Evolutionary conservation across 2,888 invertebrate species (phyloP).

Genomic region (Agriotes lineatus): DNA sequence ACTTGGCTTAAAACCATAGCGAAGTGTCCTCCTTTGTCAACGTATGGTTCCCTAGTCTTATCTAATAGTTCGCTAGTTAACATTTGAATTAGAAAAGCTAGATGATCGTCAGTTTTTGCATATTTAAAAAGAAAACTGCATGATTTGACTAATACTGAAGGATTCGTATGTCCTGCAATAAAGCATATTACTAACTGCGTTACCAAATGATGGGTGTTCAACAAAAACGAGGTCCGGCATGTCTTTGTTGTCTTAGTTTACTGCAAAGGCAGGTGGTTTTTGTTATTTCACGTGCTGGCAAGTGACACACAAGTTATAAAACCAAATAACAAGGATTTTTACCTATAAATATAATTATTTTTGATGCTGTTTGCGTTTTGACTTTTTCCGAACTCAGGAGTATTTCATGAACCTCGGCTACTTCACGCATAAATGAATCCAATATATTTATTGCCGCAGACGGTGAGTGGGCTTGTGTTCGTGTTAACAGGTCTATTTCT

Average conservation of each 20-base stretch:
- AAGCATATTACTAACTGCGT: no score
- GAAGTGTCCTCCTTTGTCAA: conserved; percentile 66
- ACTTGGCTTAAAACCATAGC: conserved; percentile 63
- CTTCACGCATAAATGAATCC: conserved; percentile 70
- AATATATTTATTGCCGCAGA: conserved; percentile 66
- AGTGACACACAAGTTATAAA: no score
- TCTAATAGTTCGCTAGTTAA: conserved; percentile 71
- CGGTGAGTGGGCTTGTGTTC: conserved; percentile 62
- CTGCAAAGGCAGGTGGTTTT: no score
- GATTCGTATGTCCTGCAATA: conserved; percentile 71
- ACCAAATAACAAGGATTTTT: conserved; percentile 27
- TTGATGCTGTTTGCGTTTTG: conserved; percentile 72
- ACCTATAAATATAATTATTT: conserved; percentile 71
- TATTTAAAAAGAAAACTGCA: conserved; percentile 73
- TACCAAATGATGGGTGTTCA: no score
- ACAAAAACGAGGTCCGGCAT: no score
- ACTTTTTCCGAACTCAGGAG: conserved; percentile 70
- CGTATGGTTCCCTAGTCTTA: conserved; percentile 60
- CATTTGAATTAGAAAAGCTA: conserved; percentile 74
- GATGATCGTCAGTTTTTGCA: conserved; percentile 70
- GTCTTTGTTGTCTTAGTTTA: no score
- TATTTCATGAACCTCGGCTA: conserved; percentile 69
- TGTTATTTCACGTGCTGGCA: no score
- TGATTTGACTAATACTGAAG: conserved; percentile 73
- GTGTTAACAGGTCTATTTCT: conserved; percentile 71